Evolutionary conservation across 1,140 invertebrate species (phyloP).

Genomic region (Anagrus nilaparvatae): DNA sequence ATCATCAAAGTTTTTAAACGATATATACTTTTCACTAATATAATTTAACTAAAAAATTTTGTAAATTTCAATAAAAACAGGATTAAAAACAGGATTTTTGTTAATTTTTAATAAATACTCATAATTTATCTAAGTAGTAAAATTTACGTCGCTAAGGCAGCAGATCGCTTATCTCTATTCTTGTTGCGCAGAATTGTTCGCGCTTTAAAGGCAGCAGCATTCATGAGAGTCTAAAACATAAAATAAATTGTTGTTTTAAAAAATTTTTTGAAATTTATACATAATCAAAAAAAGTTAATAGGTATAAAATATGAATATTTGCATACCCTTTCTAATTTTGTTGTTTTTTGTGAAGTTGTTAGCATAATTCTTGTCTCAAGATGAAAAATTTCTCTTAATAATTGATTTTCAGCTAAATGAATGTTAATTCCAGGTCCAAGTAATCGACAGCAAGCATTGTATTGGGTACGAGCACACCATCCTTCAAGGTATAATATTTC

Average conservation of each 20-base stretch:
- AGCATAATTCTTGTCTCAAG: constrained; percentile 60
- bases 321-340: constrained; percentile 62
- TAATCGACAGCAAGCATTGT: constrained; percentile 69
- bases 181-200: constrained; percentile 75
- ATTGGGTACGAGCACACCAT: constrained; percentile 73
- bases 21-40: too few species aligned
- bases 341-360: constrained; percentile 37
- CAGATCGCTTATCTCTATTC: constrained; percentile 77
- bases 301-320: not conserved
- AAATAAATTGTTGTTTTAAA: constrained; percentile 1
- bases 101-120: too few species aligned
- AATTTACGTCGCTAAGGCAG: constrained; percentile 37
- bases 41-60: too few species aligned
- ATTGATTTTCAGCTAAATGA: constrained; percentile 71
- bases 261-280: too few species aligned
- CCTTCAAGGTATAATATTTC: constrained; percentile 65
- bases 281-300: not conserved
- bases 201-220: constrained; percentile 80
- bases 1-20: too few species aligned
- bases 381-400: constrained; percentile 73
- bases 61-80: too few species aligned
- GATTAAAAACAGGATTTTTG: too few species aligned
- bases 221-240: constrained; percentile 65
- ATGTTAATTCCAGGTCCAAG: constrained; percentile 78
- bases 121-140: too few species aligned